Base-by-base conservation (phyloP, 2,888 invertebrate species). In the Linnaemya vulpina region DNA sequence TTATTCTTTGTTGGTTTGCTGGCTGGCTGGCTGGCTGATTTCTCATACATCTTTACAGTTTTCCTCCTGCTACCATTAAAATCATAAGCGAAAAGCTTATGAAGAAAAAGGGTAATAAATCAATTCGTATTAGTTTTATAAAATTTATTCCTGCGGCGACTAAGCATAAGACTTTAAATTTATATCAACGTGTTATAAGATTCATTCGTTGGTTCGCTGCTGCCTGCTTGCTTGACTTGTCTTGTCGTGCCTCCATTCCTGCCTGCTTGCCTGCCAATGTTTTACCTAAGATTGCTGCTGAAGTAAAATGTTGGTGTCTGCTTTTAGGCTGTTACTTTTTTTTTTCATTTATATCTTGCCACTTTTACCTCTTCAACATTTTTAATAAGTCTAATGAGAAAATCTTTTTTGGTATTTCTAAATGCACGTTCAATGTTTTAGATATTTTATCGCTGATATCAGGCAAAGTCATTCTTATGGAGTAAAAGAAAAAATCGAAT, bases 71-170 rank as follows among this genome's bases (percentile, higher is more conserved):
- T 78, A 51, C 85, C 75, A 79, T 82, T 85, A 65, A 82, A 74
- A 53, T 86, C 79, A 79, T 76, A 80, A 84, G 82, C 79, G 78
- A 84, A 81, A 87, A 74, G 84, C 86, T 87, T 87, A 85, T 67
- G 30, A 74, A 73, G 43, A 86, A 87, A 87, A 87, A 87, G 89
- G 86, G 89, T 89, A 91, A 91, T 91, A 91, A 91, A 91, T 91
- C 91, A 91, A 91, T 91, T 91, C 91, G 91, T 91, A 91, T 91
- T 91, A 91, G 91, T 91, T 91, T 91, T 91, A 90, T 90, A 89
- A 90, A 91, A 91, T 90, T 91, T 91, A 90, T 91, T 91, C 91
- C 91, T 90, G 90, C 90, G 90, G 91, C 89, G 89, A 88, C 83
- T 82, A 82, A 83, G 74, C 85, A 73, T 78, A 85, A 79, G 78